Base-by-base conservation (phyloP, 1,140 invertebrate species). In the Lineus longissimus region DNA sequence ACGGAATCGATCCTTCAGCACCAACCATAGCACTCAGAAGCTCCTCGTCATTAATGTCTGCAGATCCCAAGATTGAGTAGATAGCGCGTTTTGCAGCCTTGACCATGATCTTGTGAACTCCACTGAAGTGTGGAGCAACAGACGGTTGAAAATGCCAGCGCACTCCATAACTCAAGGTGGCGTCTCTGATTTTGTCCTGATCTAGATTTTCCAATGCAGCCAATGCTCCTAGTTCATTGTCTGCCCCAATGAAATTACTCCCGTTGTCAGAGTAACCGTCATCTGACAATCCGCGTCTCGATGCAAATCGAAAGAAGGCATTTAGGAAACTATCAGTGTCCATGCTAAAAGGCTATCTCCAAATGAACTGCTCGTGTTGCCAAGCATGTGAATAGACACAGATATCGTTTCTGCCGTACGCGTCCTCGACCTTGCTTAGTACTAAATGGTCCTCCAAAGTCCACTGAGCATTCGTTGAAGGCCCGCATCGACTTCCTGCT, bases 341-440 rank as follows among this genome's bases (percentile, higher is more conserved):
- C 11, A 60, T 19, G 15, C 17, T 40, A 17, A 13, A n/a, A 2
- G 17, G 33, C 11, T 22, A 43, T 17, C 23, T 60, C 59, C 6
- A 41, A 23, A 30, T 41, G 59, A 6, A 60, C 41, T n/a, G 7
- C 59, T 2, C 41, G 33, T 25, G 59, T 19, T 11, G 22, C 2
- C 27, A 57, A 25, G 40, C 66, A 67, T 55, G 58, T 57, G n/a
- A 36, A 30, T 19, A 66, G 15, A 19, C 17, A 4, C 36, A 43
- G 54, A 9, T 61, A 56, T 4, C 7, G 36, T 40, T 63, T 63
- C 33, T 7, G 33, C 15, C 33, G 33, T 36, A 15, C 15, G 6
- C 15, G 4, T 36, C 33, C 33, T 36, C 33, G 33, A 15, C 33
- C 33, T 36, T 36, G 33, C 15, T 36, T 36, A 15, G 15, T 15